These are phyloP conservation scores for Phyllopteryx taeniolatus DNA, from an alignment of 2,113 vertebrate species.

Conservation along the genomic window DNA sequence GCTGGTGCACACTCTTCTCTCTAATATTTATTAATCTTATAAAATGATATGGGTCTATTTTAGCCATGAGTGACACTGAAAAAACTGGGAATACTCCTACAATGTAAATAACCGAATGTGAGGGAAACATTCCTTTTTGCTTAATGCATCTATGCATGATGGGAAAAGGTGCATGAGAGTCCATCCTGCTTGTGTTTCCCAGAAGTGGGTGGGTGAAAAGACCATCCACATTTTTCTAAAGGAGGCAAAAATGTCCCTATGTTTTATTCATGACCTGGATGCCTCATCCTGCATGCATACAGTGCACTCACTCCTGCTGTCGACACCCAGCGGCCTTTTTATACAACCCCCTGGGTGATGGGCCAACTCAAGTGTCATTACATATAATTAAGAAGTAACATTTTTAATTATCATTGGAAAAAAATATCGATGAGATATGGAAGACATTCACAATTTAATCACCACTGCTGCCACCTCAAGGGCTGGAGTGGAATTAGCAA, in stretches of 20 bases:
- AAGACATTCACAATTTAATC: neutral
- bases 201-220: slow-evolving; percentile 20
- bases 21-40: neutral
- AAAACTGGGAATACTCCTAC: neutral
- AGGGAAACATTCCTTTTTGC: neutral
- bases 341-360: neutral
- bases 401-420: neutral
- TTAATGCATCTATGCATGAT: slow-evolving; percentile 3
- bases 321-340: slow-evolving; percentile 13
- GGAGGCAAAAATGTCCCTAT: slow-evolving; percentile 31
- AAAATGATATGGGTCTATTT: neutral
- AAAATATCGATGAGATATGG: neutral
- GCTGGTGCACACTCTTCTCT: neutral
- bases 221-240: slow-evolving; percentile 2
- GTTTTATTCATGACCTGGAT: slow-evolving; percentile 53
- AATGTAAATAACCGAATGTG: neutral
- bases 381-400: neutral
- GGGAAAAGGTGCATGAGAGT: slow-evolving; percentile 15
- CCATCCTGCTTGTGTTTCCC: slow-evolving; percentile 11
- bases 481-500: neutral
- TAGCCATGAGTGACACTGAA: neutral
- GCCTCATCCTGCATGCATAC: slow-evolving; percentile 34
- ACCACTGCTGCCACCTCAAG: neutral
- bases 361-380: neutral
- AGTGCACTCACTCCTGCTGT: slow-evolving; percentile 24